Evolutionary conservation across 2,888 invertebrate genomes (phyloP), one percentile per base, ranked within the genome.

Genomic region (Diplolepis rosae): DNA sequence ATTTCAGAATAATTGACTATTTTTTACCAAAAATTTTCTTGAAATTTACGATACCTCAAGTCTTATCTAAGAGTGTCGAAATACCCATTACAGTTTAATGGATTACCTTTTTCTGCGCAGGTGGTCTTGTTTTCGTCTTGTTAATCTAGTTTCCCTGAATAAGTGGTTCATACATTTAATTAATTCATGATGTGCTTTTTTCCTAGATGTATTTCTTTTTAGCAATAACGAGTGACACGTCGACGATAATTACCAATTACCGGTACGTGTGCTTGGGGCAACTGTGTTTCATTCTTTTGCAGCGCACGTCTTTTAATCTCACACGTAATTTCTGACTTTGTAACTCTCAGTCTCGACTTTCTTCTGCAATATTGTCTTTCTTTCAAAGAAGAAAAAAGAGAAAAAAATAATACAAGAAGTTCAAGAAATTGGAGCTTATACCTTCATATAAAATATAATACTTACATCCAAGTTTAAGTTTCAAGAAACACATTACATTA

Each of bases 181-280:
- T 45, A 45, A 45, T 45, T 45, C 45, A 9, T 15, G 7, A 18
- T 2, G 7, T 45, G 6, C n/a, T 52, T 54, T 54, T 54, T 54
- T 45, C 28, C 30, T 54, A 30, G 11, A 2, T 1, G 54, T 30
- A 54, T 54, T 54, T 28, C 30, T 54, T 54, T 11, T 9, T 4
- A 18, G 54, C 54, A 27, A 54, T 54, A 54, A 54, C 18, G 54
- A 15, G 28, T 30, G 30, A 54, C 54, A 54, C 54, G 30, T 54
- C 11, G 30, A 18, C n/a, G 30, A 54, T 54, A 54, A 54, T 54
- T 28, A 54, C 30, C 54, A 54, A 30, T 54, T 54, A 54, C 30
- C 11, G 54, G 54, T 45, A 45, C 45, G 18, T 6, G 18, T 45
- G 45, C 15, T 45, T 18, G 18, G 15, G 7, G 45, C 45, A 45